Evolutionary conservation across 2,888 invertebrate genomes (phyloP), one percentile per base, ranked within the genome.

Genomic region (Pollenia labialis): DNA sequence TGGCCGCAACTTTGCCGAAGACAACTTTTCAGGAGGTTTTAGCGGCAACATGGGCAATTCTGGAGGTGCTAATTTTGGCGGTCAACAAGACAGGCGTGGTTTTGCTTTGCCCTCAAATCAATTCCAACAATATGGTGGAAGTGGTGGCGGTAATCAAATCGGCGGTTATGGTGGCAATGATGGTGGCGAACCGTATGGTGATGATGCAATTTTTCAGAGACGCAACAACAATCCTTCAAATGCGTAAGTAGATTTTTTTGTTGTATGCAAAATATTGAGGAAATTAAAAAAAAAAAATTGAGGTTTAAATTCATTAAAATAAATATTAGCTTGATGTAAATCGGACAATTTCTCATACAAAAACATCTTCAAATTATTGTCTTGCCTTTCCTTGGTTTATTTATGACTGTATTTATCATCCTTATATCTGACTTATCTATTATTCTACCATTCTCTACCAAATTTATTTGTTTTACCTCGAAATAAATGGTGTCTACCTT

Each of bases 191-290:
- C 23, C 66, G 2, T 85, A 8, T 11, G 64, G 18, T 4, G 82
- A 87, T 58, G 85, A 85, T 32, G 94, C 94, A 85, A 94, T 94
- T 94, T 95, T 94, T 91, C 94, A 94, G 91, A 91, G 94, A 82
- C 92, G 94, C 87, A 85, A 58, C n/a, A 85, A 87, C 32, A 88
- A 88, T 23, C 82, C 72, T 48, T 54, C 86, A 44, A 88, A 88
- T 60, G 85, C 86, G 89, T 89, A 74, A 89, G 89, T 89, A 80
- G 32, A 32, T 6, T 23, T 23, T 23, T 23, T 23, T 23, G 2
- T 23, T 23, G 23, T 23, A 23, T 23, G 23, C n/a, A 48, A 66
- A 16, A 72, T 42, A 44, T 44, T 9, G 18, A 56, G n/a, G n/a
- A 64, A 64, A 16, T 32, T 4, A 32, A 32, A 32, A 32, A 32